phyloP scores from a whole-genome alignment of 2,888 invertebrate species.

The Drosophila falleni region DNA sequence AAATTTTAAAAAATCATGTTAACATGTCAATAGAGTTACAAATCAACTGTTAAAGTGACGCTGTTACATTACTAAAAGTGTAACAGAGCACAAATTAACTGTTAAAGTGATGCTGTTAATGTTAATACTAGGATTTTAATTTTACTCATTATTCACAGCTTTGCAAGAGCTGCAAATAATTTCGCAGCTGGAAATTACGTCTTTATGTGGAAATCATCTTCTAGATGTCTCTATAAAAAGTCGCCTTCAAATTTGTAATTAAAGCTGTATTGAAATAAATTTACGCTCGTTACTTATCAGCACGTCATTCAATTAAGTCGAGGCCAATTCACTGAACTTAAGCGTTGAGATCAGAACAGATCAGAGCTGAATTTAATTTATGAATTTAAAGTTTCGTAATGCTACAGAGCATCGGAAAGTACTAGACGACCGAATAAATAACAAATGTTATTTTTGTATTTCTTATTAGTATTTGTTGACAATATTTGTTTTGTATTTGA shows the following conservation, averaged over 20 bases:
- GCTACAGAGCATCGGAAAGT: slow-evolving; percentile 15
- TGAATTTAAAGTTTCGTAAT: slow-evolving; percentile 5
- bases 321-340: slow-evolving; percentile 38
- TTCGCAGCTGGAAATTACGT: background rate
- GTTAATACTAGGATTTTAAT: background rate
- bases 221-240: slow-evolving; percentile 3
- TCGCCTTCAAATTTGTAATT: slow-evolving; percentile 32
- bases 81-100: background rate
- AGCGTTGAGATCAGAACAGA: slow-evolving; percentile 11
- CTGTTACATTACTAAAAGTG: background rate
- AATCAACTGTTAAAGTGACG: background rate
- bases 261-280: slow-evolving; percentile 25
- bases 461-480: slow-evolving; percentile 53
- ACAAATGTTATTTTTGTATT: background rate
- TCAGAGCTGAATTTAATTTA: background rate
- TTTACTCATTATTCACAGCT: too few species aligned
- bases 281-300: slow-evolving; percentile 38
- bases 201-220: background rate
- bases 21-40: too few species aligned
- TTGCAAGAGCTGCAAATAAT: background rate
- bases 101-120: slow-evolving; percentile 4
- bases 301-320: slow-evolving; percentile 48
- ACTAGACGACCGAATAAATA: slow-evolving; percentile 1
- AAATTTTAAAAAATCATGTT: too few species aligned
- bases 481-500: slow-evolving; percentile 66